A percentile compares a stretch with the other conserved stretches of the same genome.
These are phyloP conservation scores for Condylostylus longicornis DNA, from an alignment of 1,140 invertebrate genomes.

Conservation along the genomic window DNA sequence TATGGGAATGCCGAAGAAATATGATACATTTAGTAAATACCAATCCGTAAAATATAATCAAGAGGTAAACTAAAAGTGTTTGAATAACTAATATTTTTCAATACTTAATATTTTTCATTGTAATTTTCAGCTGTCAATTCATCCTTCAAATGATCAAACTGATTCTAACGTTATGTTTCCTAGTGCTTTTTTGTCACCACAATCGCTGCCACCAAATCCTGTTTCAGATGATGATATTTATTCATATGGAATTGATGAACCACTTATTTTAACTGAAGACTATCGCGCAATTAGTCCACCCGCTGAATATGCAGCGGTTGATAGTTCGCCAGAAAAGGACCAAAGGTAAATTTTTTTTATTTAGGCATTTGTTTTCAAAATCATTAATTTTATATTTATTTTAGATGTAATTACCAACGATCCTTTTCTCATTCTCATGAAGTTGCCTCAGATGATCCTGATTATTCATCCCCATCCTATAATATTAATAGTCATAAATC, in stretches of 20 bases:
- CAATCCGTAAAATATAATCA: slow-evolving; percentile 1
- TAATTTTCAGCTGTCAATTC: slow-evolving; percentile 17
- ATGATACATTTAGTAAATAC: slow-evolving; percentile 10
- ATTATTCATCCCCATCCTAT: slow-evolving; percentile 42
- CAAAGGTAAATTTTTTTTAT: slow-evolving; percentile 11
- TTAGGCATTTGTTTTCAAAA: not conserved
- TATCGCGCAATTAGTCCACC: slow-evolving; percentile 45
- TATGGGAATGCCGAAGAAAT: slow-evolving; percentile 10
- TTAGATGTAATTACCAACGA: slow-evolving; percentile 28
- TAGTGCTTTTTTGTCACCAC: slow-evolving; percentile 25
- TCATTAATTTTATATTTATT: not conserved
- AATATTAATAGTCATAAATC: slow-evolving; percentile 65
- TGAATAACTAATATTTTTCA: not conserved
- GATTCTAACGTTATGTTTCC: slow-evolving; percentile 15
- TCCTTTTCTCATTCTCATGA: slow-evolving; percentile 52
- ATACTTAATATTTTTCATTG: slow-evolving; percentile 1
- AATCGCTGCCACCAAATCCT: slow-evolving; percentile 21
- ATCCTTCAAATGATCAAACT: slow-evolving; percentile 3
- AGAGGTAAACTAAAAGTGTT: slow-evolving; percentile 4
- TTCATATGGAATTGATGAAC: slow-evolving; percentile 21
- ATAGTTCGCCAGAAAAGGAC: slow-evolving; percentile 27
- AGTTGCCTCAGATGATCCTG: slow-evolving; percentile 28
- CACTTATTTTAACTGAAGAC: slow-evolving; percentile 32
- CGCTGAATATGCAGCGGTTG: slow-evolving; percentile 41
- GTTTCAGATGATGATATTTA: slow-evolving; percentile 13